Percentiles rank a stretch among this genome's conserved stretches.
Conservation (phyloP, 2,797 vertebrate genomes). For the Myotis pilosus region DNA sequence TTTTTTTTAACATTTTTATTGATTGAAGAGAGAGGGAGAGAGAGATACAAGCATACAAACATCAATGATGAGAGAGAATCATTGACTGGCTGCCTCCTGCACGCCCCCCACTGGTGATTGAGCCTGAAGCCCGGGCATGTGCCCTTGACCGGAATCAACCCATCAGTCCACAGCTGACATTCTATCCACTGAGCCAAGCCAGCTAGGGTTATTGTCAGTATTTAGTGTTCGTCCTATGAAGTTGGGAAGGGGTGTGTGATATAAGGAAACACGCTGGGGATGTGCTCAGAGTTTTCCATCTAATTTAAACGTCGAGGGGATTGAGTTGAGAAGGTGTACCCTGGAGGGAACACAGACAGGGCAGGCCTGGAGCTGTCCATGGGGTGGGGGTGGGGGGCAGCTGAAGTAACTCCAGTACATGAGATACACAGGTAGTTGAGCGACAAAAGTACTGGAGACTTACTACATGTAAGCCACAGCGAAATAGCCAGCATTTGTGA, state of each 20-base stretch:
- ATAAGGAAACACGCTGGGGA: background rate
- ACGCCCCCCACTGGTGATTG: too few relatives aligned
- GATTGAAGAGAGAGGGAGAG: too few relatives aligned
- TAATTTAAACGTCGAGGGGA: background rate
- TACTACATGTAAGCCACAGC: background rate
- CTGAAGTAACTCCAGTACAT: background rate
- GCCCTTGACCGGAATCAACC: too few relatives aligned
- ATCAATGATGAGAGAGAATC: too few relatives aligned
- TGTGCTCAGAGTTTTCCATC: background rate
- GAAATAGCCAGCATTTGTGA: background rate
- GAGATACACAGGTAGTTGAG: rapidly evolving
- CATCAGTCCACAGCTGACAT: too few relatives aligned
- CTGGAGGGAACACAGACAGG: background rate
- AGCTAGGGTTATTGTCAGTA: background rate
- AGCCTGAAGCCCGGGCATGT: too few relatives aligned
- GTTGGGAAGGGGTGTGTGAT: background rate
- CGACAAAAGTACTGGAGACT: background rate
- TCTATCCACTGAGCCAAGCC: too few relatives aligned
- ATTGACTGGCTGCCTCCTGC: too few relatives aligned
- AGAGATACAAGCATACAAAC: too few relatives aligned
- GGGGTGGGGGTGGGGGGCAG: rapidly evolving
- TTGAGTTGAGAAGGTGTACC: background rate
- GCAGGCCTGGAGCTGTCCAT: background rate
- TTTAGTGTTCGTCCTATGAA: too few relatives aligned
- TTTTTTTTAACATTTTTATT: too few relatives aligned